Conservation (phyloP, 2,888 invertebrate species). For the Alsophila aescularia region DNA sequence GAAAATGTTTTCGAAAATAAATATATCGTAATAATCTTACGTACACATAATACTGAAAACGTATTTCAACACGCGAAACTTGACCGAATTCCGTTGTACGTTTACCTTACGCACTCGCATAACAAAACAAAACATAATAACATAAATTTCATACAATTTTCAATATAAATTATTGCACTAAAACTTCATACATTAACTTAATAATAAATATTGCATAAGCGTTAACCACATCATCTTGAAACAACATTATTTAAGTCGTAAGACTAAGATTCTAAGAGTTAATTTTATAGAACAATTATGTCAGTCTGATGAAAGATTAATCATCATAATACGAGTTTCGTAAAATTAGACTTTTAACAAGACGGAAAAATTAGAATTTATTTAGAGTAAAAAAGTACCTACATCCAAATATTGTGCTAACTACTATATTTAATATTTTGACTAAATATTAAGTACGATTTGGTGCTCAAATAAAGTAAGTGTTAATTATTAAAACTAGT, state of each 20-base stretch:
- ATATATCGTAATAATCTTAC: constrained; percentile 61
- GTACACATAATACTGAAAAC: constrained; percentile 81
- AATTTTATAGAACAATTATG: constrained; percentile 71
- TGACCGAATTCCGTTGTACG: constrained; percentile 62
- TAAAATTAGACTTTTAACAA: constrained; percentile 59
- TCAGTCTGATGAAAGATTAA: constrained; percentile 77
- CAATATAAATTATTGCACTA: constrained; percentile 83
- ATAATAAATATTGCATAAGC: constrained; percentile 83
- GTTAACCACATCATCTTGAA: constrained; percentile 73
- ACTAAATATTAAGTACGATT: constrained; percentile 84
- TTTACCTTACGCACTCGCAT: constrained; percentile 52
- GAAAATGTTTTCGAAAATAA: constrained; percentile 51
- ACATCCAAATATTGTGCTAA: constrained; percentile 65
- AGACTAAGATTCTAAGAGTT: constrained; percentile 68
- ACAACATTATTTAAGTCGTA: constrained; percentile 74
- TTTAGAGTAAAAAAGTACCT: constrained; percentile 50
- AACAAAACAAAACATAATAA: constrained; percentile 78
- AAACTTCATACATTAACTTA: constrained; percentile 77
- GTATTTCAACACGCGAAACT: constrained; percentile 63
- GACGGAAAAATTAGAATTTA: constrained; percentile 50
- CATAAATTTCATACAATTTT: constrained; percentile 80
- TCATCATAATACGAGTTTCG: constrained; percentile 60
- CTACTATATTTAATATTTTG: constrained; percentile 76
- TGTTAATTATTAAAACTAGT: constrained; percentile 70
- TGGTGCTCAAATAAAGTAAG: constrained; percentile 83